Evolutionary conservation across 2,113 vertebrate genomes (phyloP).

Genomic region (Onychorhynchus coronatus): DNA sequence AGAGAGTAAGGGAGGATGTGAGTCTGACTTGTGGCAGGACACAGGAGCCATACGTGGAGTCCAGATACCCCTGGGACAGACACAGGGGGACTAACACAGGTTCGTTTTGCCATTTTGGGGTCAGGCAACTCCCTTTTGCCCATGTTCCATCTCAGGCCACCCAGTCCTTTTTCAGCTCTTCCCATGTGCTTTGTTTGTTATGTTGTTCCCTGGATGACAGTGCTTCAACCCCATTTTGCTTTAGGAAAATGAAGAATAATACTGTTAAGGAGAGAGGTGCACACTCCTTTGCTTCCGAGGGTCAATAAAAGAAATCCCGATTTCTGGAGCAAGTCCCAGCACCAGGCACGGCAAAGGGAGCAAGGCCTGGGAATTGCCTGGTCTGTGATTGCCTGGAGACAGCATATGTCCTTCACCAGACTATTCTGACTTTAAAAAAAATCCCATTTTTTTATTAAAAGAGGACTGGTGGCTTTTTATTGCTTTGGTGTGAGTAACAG

Average conservation of each 20-base stretch:
- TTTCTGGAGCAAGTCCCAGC: neutral
- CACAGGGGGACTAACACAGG: neutral
- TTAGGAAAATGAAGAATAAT: neutral
- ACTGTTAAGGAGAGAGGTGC: neutral
- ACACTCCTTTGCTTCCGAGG: neutral
- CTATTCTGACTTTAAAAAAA: neutral
- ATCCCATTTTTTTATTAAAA: neutral
- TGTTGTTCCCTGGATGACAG: rapidly evolving
- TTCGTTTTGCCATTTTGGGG: neutral
- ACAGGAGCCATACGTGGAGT: neutral
- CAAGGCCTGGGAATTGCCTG: neutral
- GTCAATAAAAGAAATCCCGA: neutral
- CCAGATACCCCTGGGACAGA: neutral
- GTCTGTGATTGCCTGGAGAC: neutral
- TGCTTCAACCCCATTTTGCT: neutral
- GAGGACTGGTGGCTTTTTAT: neutral
- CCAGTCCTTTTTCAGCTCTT: neutral
- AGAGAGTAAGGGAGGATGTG: neutral
- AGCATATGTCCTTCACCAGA: neutral
- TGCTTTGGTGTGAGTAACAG: neutral
- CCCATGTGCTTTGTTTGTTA: neutral
- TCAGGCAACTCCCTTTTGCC: neutral
- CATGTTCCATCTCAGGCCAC: neutral
- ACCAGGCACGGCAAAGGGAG: neutral
- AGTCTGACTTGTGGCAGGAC: neutral